Evolutionary conservation across 2,888 invertebrate species (phyloP).

Genomic region (Morpho helenor): DNA sequence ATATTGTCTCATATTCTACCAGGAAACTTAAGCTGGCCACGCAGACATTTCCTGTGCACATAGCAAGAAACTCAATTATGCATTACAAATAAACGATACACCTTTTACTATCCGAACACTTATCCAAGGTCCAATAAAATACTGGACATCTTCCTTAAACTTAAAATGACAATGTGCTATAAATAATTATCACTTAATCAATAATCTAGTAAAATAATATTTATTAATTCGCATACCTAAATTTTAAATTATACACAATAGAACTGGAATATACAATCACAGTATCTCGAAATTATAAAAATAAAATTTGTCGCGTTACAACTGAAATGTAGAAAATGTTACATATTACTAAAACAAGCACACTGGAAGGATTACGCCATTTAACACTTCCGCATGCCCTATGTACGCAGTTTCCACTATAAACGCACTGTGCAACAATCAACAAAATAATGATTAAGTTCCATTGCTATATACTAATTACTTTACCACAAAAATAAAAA

Average conservation of each 20-base stretch:
- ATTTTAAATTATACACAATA: neutral
- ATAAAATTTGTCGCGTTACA: slow-evolving; percentile 26
- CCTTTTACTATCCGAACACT: slow-evolving; percentile 9
- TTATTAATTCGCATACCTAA: no score
- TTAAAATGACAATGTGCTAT: no score
- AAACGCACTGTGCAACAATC: no score
- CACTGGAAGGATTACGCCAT: slow-evolving; percentile 69
- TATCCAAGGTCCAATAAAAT: slow-evolving; percentile 3
- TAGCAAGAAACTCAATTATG: slow-evolving; percentile 16
- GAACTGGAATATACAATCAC: neutral
- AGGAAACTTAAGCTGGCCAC: slow-evolving; percentile 64
- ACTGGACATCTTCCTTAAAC: neutral
- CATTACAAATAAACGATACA: slow-evolving; percentile 3
- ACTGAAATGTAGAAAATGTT: slow-evolving; percentile 70
- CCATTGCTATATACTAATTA: no score
- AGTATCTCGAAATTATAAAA: neutral
- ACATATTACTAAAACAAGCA: slow-evolving; percentile 71
- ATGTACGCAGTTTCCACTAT: slow-evolving; percentile 40
- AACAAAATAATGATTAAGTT: no score
- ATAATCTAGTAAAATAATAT: no score
- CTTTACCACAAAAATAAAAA: slow-evolving; percentile 5
- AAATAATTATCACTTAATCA: no score
- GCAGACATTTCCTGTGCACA: slow-evolving; percentile 63
- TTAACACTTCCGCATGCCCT: slow-evolving; percentile 71
- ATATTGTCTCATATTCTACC: slow-evolving; percentile 73